Conservation (phyloP, 2,113 vertebrate species). For the Petaurus breviceps region DNA sequence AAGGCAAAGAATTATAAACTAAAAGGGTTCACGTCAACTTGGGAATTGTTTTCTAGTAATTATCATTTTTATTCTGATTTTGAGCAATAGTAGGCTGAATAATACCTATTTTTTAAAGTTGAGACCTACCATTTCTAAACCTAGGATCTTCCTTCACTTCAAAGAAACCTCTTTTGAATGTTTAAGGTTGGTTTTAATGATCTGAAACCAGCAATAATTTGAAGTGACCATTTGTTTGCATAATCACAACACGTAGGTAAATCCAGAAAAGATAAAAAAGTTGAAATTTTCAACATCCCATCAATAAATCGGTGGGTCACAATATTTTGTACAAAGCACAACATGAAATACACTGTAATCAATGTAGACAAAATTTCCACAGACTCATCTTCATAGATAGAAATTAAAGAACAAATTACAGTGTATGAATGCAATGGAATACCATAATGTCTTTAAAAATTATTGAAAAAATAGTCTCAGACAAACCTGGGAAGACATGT, state of each 20-base stretch:
- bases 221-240: slow-evolving; percentile 90
- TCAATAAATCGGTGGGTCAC: slow-evolving; percentile 70
- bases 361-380: slow-evolving; percentile 80
- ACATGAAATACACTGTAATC: slow-evolving; percentile 66
- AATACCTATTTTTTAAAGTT: slow-evolving; percentile 19
- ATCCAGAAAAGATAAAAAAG: slow-evolving; percentile 72
- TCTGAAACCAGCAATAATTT: slow-evolving; percentile 84
- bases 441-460: background rate
- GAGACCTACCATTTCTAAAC: background rate
- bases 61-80: slow-evolving; percentile 63
- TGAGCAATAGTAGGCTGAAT: slow-evolving; percentile 18
- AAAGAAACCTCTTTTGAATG: slow-evolving; percentile 57
- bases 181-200: slow-evolving; percentile 77
- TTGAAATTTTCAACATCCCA: slow-evolving; percentile 78
- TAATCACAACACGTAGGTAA: slow-evolving; percentile 86
- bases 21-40: background rate
- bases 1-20: background rate
- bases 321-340: slow-evolving; percentile 63
- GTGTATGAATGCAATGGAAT: background rate
- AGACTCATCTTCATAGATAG: slow-evolving; percentile 77
- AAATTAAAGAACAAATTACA: slow-evolving; percentile 34
- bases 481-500: background rate
- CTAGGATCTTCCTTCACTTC: slow-evolving; percentile 25
- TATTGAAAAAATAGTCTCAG: background rate
- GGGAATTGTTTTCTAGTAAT: background rate